Evolutionary conservation across 2,888 invertebrate genomes (phyloP), one percentile per base, ranked within the genome.

Genomic region (Lithophane leautieri): DNA sequence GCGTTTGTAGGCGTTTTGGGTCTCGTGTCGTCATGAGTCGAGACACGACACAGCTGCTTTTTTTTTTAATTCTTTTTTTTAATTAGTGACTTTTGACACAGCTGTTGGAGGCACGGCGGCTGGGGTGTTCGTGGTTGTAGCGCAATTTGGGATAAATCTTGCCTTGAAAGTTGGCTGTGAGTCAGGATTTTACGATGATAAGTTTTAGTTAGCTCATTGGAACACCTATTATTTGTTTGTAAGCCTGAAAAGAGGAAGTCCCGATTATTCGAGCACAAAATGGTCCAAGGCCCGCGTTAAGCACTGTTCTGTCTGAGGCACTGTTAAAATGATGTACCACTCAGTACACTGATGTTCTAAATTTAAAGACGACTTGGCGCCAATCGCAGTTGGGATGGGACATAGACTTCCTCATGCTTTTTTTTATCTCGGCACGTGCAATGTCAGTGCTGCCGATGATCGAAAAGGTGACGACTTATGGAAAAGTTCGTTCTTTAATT

Each of bases 331-430:
- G 42, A 50, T 50, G 28, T 50, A 52, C 28, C 34, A 62, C 72
- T 66, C n/a, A 12, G 12, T 63, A 60, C 8, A n/a, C 56, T 65
- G 60, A 54, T 62, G 56, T 82, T 76, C 84, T 83, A 86, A 80
- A 82, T 60, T 73, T 82, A 80, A 80, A 80, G 22, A 63, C 58
- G 68, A 67, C 12, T 83, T 84, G 74, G 84, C 84, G 83, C 83
- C 74, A 82, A 78, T 69, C 69, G 54, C 52, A 47, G 60, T 66
- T 50, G 50, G 42, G 1, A 9, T 70, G 75, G 60, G 70, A 54
- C 68, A 79, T 73, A 79, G 76, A 82, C 82, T 86, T 86, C 85
- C 85, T 86, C 66, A 34, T 83, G 54, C 22, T 74, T 82, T 76
- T 82, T 81, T 83, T 78, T 82, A 60, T 54, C 40, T 47, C 9